Evolutionary conservation across 2,888 invertebrate species (phyloP).

Genomic region (Strigamia maritima): DNA sequence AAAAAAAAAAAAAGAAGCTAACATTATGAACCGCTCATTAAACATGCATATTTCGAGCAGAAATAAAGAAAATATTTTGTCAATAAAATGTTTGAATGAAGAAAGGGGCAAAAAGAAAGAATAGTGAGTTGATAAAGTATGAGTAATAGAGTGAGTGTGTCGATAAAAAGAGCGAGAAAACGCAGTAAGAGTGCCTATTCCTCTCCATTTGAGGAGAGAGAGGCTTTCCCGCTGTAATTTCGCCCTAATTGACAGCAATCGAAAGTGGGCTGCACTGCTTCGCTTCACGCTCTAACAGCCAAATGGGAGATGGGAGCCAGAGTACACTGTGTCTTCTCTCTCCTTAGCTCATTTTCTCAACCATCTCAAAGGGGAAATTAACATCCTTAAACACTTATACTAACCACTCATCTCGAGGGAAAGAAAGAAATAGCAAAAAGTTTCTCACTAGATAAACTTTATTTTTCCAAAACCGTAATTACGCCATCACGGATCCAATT

Average conservation of each 20-base stretch:
- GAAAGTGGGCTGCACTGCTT: constrained; percentile 26
- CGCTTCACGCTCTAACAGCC: constrained; percentile 26
- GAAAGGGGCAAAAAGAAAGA: neutral
- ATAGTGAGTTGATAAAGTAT: constrained; percentile 26
- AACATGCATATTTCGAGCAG: neutral
- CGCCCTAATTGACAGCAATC: constrained; percentile 26
- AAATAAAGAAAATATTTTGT: neutral
- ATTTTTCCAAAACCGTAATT: neutral
- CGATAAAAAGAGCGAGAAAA: constrained; percentile 27
- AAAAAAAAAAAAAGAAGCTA: no score
- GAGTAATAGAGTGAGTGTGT: constrained; percentile 27
- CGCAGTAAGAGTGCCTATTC: constrained; percentile 24
- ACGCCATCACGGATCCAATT: neutral
- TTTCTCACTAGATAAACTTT: constrained; percentile 25
- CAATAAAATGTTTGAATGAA: neutral
- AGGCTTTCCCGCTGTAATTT: constrained; percentile 27
- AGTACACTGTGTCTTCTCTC: constrained; percentile 15
- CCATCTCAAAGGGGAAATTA: constrained; percentile 27
- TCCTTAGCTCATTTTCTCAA: constrained; percentile 18
- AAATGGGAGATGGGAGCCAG: constrained; percentile 26
- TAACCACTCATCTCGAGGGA: constrained; percentile 23
- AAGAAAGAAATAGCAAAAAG: constrained; percentile 25
- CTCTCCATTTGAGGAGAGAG: constrained; percentile 26
- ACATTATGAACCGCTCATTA: neutral
- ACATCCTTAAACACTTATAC: constrained; percentile 28